These are phyloP conservation scores for Periophthalmus magnuspinnatus DNA, from an alignment of 2,797 vertebrate genomes.

Conservation along the genomic window DNA sequence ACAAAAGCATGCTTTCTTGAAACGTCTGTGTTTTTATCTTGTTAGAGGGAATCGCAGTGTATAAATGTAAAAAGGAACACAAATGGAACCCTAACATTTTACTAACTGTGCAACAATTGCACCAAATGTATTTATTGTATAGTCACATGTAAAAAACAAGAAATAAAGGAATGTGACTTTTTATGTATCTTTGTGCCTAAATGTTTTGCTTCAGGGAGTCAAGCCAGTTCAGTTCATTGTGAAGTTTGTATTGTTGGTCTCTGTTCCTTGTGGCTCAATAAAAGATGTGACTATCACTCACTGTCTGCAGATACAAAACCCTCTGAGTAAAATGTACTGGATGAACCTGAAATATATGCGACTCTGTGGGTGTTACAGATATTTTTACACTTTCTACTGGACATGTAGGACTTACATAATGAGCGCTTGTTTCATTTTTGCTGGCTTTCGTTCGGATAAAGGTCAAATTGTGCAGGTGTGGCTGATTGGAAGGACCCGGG, in stretches of 20 bases:
- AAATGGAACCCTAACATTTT: background rate
- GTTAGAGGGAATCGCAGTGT: background rate
- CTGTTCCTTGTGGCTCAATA: conserved; percentile 19
- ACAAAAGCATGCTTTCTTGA: conserved; percentile 13
- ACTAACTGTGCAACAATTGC: background rate
- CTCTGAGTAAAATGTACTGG: background rate
- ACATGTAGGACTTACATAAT: background rate
- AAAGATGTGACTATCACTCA: background rate
- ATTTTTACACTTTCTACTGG: background rate
- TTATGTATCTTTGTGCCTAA: background rate
- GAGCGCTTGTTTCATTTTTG: background rate
- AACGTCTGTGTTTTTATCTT: background rate
- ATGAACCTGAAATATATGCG: background rate
- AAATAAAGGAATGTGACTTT: conserved; percentile 11
- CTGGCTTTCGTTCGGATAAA: too few relatives aligned
- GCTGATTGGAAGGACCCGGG: background rate
- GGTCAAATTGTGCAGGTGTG: background rate
- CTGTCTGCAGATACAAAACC: background rate
- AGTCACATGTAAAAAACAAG: background rate
- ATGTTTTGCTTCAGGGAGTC: conserved; percentile 10
- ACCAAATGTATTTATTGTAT: conserved; percentile 5
- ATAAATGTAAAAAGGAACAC: too few relatives aligned
- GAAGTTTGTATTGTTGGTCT: conserved; percentile 14
- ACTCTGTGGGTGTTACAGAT: background rate
- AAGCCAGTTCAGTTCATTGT: conserved; percentile 6